Percentiles rank a stretch among this genome's conserved stretches.
Conservation (phyloP, 2,113 vertebrate species). For the Eleginops maclovinus region DNA sequence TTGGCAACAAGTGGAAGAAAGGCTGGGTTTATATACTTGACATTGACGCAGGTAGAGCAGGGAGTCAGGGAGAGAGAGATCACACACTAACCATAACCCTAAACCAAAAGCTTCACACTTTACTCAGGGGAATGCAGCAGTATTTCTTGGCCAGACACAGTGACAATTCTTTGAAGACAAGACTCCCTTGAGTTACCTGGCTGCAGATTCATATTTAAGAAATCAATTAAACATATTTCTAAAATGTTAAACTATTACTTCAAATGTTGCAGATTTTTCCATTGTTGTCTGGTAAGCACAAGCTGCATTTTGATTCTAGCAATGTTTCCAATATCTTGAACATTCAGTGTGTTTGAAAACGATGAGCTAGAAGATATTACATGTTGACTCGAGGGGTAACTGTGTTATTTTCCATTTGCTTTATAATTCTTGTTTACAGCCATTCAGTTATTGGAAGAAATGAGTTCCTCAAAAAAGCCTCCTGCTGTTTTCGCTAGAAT, state of each 20-base stretch:
- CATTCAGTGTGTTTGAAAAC: constrained; percentile 4
- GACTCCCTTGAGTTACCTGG: not conserved
- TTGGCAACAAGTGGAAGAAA: too few relatives aligned
- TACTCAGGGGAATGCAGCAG: too few relatives aligned
- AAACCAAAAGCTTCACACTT: not conserved
- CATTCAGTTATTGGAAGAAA: not conserved
- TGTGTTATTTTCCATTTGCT: constrained; percentile 20
- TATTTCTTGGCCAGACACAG: too few relatives aligned
- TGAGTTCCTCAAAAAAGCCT: constrained; percentile 5
- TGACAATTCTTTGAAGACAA: too few relatives aligned
- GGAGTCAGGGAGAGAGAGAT: too few relatives aligned
- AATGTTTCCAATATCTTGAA: not conserved
- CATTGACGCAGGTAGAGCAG: too few relatives aligned
- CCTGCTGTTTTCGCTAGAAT: not conserved
- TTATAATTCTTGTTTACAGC: constrained; percentile 34
- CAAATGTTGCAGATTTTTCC: not conserved
- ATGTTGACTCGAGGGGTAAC: constrained; percentile 1
- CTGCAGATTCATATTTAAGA: not conserved
- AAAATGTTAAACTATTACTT: not conserved
- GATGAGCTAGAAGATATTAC: not conserved
- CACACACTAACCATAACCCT: too few relatives aligned
- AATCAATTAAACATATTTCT: not conserved
- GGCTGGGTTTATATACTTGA: too few relatives aligned
- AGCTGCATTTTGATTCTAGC: not conserved
- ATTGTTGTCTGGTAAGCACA: not conserved